phyloP scores from a whole-genome alignment of 2,888 invertebrate species.

The Polydrusus pterygomalis region DNA sequence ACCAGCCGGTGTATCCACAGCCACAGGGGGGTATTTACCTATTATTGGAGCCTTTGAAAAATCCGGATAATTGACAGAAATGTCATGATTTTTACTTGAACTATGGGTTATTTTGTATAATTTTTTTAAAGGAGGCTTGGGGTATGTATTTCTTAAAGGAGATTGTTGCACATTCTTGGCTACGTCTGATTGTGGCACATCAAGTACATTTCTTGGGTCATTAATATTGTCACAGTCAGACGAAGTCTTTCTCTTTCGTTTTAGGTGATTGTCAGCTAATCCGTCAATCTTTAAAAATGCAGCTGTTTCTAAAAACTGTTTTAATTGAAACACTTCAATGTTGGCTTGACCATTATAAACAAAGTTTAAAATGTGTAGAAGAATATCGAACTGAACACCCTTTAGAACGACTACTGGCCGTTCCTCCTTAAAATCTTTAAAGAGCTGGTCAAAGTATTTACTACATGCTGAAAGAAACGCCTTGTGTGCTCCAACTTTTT shows the following conservation, averaged over 20 bases:
- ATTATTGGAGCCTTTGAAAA: conserved; percentile 6
- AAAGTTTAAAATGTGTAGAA: conserved; percentile 79
- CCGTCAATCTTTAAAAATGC: conserved; percentile 80
- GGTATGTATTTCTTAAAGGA: background rate
- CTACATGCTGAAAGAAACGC: conserved; percentile 90
- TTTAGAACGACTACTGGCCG: conserved; percentile 82
- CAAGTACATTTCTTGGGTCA: background rate
- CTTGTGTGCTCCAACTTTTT: conserved; percentile 88
- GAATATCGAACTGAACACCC: conserved; percentile 79
- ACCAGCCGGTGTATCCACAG: background rate
- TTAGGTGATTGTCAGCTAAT: conserved; percentile 69
- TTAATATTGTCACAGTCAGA: background rate
- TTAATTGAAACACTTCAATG: conserved; percentile 78
- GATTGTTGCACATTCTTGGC: background rate
- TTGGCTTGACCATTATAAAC: conserved; percentile 83
- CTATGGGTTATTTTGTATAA: background rate
- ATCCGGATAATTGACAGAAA: background rate
- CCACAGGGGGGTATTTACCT: conserved; percentile 14
- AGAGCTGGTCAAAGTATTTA: conserved; percentile 78
- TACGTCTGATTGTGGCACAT: background rate
- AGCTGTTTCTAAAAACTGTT: conserved; percentile 79
- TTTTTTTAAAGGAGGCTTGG: conserved; percentile 2
- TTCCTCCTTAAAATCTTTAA: conserved; percentile 80
- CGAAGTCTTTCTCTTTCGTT: conserved; percentile 19
- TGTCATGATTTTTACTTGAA: background rate